Conservation (phyloP, 2,888 invertebrate genomes). For the Euphydryas editha region DNA sequence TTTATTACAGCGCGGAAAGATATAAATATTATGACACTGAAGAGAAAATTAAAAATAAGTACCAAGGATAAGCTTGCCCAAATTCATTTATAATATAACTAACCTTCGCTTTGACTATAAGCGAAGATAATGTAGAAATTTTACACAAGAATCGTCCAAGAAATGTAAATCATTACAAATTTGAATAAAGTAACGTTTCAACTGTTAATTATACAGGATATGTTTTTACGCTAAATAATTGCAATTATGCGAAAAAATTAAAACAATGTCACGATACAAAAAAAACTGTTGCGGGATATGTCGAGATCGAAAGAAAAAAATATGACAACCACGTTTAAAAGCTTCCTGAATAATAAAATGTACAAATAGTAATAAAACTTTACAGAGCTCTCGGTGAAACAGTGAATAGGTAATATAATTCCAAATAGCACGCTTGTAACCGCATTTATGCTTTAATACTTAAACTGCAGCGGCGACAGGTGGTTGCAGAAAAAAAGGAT, state of each 20-base stretch:
- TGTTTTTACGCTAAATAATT: slow-evolving; percentile 21
- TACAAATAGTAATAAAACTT: slow-evolving; percentile 38
- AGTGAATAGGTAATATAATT: slow-evolving; percentile 28
- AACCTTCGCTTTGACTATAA: not conserved
- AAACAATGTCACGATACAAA: slow-evolving; percentile 28
- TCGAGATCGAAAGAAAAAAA: slow-evolving; percentile 25
- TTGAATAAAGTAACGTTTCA: slow-evolving; percentile 26
- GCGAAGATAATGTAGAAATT: not conserved
- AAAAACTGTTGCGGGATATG: slow-evolving; percentile 20
- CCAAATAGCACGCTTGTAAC: slow-evolving; percentile 19
- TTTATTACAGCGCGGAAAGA: not conserved
- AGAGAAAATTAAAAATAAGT: not conserved
- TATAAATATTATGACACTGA: slow-evolving; percentile 3
- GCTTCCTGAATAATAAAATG: slow-evolving; percentile 41
- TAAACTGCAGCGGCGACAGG: slow-evolving; percentile 50
- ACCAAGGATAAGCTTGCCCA: slow-evolving; percentile 1
- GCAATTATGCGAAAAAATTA: slow-evolving; percentile 31
- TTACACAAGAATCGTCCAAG: not conserved
- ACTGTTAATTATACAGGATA: slow-evolving; percentile 37
- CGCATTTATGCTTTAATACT: slow-evolving; percentile 15
- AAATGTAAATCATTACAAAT: slow-evolving; percentile 12
- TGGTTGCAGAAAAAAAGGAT: slow-evolving; percentile 59
- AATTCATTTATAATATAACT: not conserved
- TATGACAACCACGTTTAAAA: slow-evolving; percentile 35
- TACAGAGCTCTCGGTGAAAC: slow-evolving; percentile 19